Conservation (phyloP, 2,797 vertebrate genomes). For the Leucoraja ocellata region DNA sequence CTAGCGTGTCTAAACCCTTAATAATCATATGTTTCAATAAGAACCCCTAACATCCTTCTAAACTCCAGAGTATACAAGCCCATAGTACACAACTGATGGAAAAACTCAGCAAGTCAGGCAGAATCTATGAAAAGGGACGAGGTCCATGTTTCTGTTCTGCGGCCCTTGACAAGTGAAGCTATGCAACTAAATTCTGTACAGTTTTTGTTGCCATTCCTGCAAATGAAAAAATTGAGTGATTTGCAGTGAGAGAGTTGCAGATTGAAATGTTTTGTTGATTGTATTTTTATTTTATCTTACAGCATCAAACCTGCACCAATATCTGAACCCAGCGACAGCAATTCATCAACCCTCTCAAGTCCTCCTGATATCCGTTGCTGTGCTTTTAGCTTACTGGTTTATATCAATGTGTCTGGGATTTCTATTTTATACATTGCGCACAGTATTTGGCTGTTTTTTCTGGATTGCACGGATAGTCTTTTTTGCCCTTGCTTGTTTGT, state of each 20-base stretch:
- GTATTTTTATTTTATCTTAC: slow-evolving; percentile 43
- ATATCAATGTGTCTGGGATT: slow-evolving; percentile 81
- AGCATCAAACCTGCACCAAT: slow-evolving; percentile 77
- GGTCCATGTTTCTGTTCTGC: too few species aligned
- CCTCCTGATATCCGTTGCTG: slow-evolving; percentile 72
- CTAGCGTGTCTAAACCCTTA: too few species aligned
- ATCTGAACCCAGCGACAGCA: slow-evolving; percentile 79
- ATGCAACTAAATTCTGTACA: neutral
- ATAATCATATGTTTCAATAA: too few species aligned
- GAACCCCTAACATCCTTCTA: too few species aligned
- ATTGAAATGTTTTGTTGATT: neutral
- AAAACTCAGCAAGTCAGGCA: too few species aligned
- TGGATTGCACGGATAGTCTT: slow-evolving; percentile 78
- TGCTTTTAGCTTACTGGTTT: slow-evolving; percentile 86
- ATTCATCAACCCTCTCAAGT: slow-evolving; percentile 77
- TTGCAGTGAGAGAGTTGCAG: neutral
- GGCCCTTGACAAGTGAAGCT: too few species aligned
- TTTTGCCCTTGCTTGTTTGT: slow-evolving; percentile 87
- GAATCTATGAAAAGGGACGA: too few species aligned
- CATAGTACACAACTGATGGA: too few species aligned
- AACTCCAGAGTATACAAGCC: too few species aligned
- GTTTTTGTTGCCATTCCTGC: neutral
- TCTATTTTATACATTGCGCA: slow-evolving; percentile 80
- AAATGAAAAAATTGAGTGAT: neutral
- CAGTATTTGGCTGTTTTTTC: slow-evolving; percentile 85